Conservation (phyloP, 2,113 vertebrate genomes). For the Montifringilla adamsi region DNA sequence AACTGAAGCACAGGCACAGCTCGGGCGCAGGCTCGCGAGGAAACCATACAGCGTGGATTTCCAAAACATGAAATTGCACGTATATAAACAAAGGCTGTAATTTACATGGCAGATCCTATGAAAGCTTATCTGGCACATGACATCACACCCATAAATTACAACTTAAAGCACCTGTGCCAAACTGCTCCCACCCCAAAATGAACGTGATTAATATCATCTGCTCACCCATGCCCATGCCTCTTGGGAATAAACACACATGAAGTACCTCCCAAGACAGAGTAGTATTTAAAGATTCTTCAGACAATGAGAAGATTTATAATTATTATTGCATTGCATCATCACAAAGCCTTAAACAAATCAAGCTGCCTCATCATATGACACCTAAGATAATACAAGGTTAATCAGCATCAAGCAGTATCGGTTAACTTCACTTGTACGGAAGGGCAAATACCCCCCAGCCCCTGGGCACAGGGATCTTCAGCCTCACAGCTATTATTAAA, state of each 20-base stretch:
- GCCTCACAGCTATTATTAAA: neutral
- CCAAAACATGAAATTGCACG: constrained; percentile 56
- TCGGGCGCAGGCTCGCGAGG: constrained; percentile 3
- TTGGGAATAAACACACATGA: neutral
- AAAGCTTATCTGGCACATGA: constrained; percentile 34
- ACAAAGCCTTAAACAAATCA: constrained; percentile 15
- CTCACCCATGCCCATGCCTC: neutral
- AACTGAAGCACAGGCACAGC: constrained; percentile 39
- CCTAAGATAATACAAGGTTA: neutral
- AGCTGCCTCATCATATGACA: neutral
- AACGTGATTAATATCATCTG: neutral
- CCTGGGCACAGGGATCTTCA: rapidly evolving
- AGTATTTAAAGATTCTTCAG: constrained; percentile 4
- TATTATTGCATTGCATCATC: neutral
- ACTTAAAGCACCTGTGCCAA: neutral
- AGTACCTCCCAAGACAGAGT: neutral
- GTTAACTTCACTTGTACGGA: neutral
- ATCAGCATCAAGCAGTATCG: neutral
- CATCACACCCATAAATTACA: constrained; percentile 45
- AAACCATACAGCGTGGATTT: constrained; percentile 3
- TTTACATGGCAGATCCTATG: constrained; percentile 41
- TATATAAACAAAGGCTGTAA: constrained; percentile 51
- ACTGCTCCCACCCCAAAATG: neutral
- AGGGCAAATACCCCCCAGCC: neutral
- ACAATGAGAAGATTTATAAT: neutral